Evolutionary conservation across 2,888 invertebrate genomes (phyloP).

Genomic region (Chloroclysta siterata): DNA sequence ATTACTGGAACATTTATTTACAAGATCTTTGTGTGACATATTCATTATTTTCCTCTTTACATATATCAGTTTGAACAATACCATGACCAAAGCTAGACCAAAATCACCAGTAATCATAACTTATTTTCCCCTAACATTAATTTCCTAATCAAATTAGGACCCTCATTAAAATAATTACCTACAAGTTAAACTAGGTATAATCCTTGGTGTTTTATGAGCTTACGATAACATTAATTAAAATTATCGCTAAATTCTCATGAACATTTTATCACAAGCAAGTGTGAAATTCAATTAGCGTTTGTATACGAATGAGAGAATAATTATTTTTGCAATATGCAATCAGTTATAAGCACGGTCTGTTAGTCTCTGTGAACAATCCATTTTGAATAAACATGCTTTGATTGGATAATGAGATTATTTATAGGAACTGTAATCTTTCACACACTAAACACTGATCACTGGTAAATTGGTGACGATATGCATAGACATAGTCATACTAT

Average conservation of each 20-base stretch:
- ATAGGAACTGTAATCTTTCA: neutral
- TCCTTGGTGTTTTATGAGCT: neutral
- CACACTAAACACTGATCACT: no score
- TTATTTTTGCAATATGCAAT: constrained; percentile 22
- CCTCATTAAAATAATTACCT: no score
- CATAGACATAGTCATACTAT: no score
- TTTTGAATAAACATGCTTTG: constrained; percentile 1
- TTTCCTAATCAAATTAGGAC: no score
- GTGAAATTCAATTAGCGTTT: constrained; percentile 23
- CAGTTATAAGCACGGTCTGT: constrained; percentile 22
- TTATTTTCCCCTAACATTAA: no score
- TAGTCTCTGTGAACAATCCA: constrained; percentile 15
- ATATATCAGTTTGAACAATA: no score
- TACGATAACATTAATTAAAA: constrained; percentile 1
- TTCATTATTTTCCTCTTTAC: no score
- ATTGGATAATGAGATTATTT: neutral
- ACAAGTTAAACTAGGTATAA: neutral
- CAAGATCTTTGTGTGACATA: no score
- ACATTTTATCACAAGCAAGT: constrained; percentile 9
- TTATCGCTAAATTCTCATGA: constrained; percentile 11
- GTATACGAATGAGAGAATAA: constrained; percentile 20
- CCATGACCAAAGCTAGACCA: no score
- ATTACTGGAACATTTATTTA: no score
- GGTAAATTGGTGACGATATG: no score
- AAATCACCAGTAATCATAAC: no score